Evolutionary conservation across 2,797 vertebrate species (phyloP), one percentile per base, ranked within the genome.

Genomic region (Sciurus vulgaris): DNA sequence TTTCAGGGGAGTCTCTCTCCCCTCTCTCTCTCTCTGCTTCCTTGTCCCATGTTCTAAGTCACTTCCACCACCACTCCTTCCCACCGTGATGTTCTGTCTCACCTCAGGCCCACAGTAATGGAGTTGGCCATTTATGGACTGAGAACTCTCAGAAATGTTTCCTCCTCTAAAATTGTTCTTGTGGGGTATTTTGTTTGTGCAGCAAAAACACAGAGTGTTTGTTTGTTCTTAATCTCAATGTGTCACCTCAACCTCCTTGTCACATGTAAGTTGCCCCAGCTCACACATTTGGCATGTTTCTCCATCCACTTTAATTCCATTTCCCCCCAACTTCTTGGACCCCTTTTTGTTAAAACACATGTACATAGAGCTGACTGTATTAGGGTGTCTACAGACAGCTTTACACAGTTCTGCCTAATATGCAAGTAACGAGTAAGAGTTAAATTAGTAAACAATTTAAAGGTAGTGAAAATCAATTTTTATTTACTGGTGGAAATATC

Each of bases 201-300:
- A 59, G 56, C 3, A 10, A 59, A 59, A 59, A 26, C 3, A 35
- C 41, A 77, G 10, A 13, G 3, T 1, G 3, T 0, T 3, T 15
- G 7, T 8, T 47, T 22, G 12, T 28, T 59, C 10, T 12, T 14
- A 1, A 13, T 0, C 26, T 73, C 10, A 2, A 20, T 2, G 8
- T n/a, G 7, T 74, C 13, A 54, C 22, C 7, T 28, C 54, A 38
- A 8, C 30, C 9, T 54, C 22, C 26, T 47, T 65, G 12, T 65
- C 83, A 70, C 3, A 7, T 0, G 0, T 1, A 26, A 33, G 28
- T 10, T 9, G 35, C 4, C 6, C 59, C 4, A 12, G 9, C 10
- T 35, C 3, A 13, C 14, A 44, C n/a, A 28, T 49, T 9, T 22
- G 12, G 6, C 4, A 41, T 59, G 54, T 13, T 13, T 65, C 70